Evolutionary conservation across 2,888 invertebrate genomes (phyloP).

Genomic region (Eristalis pertinax): DNA sequence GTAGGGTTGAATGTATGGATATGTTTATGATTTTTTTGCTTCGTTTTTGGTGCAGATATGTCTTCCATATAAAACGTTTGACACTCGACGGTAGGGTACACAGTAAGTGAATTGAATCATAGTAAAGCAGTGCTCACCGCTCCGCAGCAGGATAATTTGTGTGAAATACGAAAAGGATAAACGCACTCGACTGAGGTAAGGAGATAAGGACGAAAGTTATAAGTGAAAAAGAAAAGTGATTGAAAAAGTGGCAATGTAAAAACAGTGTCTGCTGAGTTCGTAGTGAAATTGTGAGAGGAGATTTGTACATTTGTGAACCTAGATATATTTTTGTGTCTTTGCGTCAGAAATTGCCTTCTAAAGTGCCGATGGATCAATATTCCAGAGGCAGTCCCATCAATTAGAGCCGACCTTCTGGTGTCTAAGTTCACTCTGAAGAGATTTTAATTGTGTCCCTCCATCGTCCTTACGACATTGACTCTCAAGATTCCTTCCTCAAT

Average conservation of each 20-base stretch:
- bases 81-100: constrained; percentile 73
- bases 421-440: too few species aligned
- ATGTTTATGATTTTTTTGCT: constrained; percentile 6
- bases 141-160: constrained; percentile 42
- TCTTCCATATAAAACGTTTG: constrained; percentile 79
- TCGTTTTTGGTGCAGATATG: constrained; percentile 13
- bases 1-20: constrained; percentile 48
- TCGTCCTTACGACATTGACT: too few species aligned
- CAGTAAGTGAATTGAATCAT: constrained; percentile 74
- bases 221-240: too few species aligned
- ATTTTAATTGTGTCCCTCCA: too few species aligned
- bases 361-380: neutral
- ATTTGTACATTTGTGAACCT: neutral
- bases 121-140: constrained; percentile 42
- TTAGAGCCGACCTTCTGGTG: too few species aligned
- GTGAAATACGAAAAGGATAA: constrained; percentile 53
- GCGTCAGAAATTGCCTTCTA: neutral
- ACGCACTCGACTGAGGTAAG: constrained; percentile 53
- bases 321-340: neutral
- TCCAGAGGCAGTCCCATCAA: neutral
- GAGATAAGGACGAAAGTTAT: neutral
- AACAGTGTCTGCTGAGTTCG: too few species aligned
- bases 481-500: neutral
- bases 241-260: neutral
- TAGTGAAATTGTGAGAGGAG: too few species aligned